phyloP scores from a whole-genome alignment of 2,888 invertebrate genomes.

The Mechanitis messenoides region DNA sequence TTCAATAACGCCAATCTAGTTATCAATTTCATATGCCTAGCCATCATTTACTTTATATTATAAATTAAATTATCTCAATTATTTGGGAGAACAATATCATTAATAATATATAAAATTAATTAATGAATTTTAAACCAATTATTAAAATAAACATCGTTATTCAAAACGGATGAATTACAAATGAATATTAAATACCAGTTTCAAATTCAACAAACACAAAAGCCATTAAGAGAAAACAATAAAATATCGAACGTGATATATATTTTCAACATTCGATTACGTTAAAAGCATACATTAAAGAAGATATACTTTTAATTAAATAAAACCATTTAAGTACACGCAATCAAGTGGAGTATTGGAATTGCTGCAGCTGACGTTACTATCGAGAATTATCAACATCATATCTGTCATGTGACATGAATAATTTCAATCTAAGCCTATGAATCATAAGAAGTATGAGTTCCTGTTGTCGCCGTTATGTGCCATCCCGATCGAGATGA shows the following conservation, averaged over 20 bases:
- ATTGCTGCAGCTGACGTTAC: conserved; percentile 21
- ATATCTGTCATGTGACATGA: conserved; percentile 28
- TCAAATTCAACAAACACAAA: conserved; percentile 6
- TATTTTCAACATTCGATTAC: conserved; percentile 6
- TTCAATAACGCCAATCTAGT: conserved; percentile 30
- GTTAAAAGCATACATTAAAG: conserved; percentile 7
- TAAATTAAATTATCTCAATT: too few relatives aligned
- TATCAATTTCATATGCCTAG: background rate
- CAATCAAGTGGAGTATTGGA: conserved; percentile 25
- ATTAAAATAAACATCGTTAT: background rate
- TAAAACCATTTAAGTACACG: conserved; percentile 25
- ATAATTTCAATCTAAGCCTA: conserved; percentile 30
- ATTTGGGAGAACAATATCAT: too few relatives aligned
- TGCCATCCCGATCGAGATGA: conserved; percentile 50
- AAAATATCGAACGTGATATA: conserved; percentile 4
- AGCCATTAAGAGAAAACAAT: conserved; percentile 3
- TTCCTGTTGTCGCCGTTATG: conserved; percentile 62
- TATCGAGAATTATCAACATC: conserved; percentile 27
- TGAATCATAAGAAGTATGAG: conserved; percentile 37
- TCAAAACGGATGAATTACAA: background rate
- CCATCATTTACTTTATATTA: background rate
- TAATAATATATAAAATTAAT: too few relatives aligned
- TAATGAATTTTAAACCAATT: background rate
- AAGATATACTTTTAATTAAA: conserved; percentile 25
- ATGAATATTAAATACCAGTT: conserved; percentile 6